phyloP scores from a whole-genome alignment of 2,113 vertebrate genomes.

The Drymodes brunneopygia region DNA sequence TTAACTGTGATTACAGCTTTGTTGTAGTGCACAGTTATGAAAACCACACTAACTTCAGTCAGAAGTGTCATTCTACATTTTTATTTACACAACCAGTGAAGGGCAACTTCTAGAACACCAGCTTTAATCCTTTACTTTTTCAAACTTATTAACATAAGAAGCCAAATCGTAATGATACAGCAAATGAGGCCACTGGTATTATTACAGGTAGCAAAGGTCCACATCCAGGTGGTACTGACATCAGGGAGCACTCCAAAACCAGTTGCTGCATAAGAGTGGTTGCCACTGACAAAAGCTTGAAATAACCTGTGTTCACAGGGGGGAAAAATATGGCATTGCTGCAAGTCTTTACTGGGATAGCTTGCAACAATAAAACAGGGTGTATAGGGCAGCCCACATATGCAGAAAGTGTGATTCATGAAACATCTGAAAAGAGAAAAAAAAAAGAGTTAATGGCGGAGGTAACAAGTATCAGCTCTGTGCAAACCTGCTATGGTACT shows the following conservation, averaged over 20 bases:
- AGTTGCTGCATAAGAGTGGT: conserved; percentile 85
- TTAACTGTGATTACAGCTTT: conserved; percentile 76
- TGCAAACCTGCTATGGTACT: background rate
- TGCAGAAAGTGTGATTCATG: conserved; percentile 81
- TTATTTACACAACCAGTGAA: conserved; percentile 82
- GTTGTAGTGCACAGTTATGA: conserved; percentile 81
- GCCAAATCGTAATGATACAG: conserved; percentile 90
- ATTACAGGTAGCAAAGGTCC: conserved; percentile 87
- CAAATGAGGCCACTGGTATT: conserved; percentile 89
- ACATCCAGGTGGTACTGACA: conserved; percentile 81
- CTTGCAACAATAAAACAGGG: conserved; percentile 80
- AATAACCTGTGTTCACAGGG: conserved; percentile 87
- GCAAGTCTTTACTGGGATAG: conserved; percentile 82
- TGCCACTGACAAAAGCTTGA: conserved; percentile 88
- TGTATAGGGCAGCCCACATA: conserved; percentile 75
- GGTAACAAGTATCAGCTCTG: background rate
- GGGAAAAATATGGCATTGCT: conserved; percentile 84
- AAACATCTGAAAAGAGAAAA: conserved; percentile 80
- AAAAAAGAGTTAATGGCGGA: background rate
- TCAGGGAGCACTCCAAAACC: conserved; percentile 87
- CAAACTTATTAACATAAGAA: conserved; percentile 86
- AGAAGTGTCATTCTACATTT: conserved; percentile 80
- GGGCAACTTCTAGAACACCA: conserved; percentile 84
- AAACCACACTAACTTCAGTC: conserved; percentile 83
- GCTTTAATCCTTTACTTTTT: conserved; percentile 79